A percentile compares a stretch with the other conserved stretches of the same genome.
Evolutionary conservation across 37 sponge, comb jelly and placozoan genomes (phyloP).

Genomic region (Aplysina aerophoba): DNA sequence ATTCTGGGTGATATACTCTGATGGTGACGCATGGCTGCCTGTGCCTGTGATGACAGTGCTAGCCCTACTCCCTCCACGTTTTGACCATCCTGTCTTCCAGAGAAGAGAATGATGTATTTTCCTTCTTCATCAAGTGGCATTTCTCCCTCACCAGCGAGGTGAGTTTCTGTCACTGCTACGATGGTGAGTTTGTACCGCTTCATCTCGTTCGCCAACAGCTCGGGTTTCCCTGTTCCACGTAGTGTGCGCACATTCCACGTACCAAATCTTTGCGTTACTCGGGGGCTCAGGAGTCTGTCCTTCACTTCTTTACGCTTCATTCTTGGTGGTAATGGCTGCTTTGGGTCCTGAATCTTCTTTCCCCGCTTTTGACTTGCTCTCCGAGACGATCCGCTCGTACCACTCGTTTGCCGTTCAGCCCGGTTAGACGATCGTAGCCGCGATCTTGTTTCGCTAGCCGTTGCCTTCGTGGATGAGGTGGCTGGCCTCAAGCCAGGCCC

Average conservation of each 20-base stretch:
- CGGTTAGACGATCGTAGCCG: not conserved
- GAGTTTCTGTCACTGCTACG: constrained; percentile 25
- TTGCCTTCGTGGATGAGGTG: not conserved
- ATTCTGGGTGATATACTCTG: constrained; percentile 26
- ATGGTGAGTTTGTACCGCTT: constrained; percentile 13
- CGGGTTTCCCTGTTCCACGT: constrained; percentile 2
- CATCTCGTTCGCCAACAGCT: constrained; percentile 16
- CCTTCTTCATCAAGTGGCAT: constrained; percentile 23
- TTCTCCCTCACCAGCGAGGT: constrained; percentile 15
- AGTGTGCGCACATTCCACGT: constrained; percentile 21
- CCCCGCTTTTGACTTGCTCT: not conserved
- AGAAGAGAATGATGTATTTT: constrained; percentile 11
- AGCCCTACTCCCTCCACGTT: constrained; percentile 4
- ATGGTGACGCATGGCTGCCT: constrained; percentile 14
- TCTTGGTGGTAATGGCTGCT: too few relatives aligned
- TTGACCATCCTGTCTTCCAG: constrained; percentile 21
- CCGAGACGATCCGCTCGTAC: not conserved
- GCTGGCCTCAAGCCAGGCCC: constrained; percentile 5
- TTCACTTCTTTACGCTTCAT: constrained; percentile 14
- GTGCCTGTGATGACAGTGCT: constrained; percentile 27
- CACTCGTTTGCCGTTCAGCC: not conserved
- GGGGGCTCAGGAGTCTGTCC: constrained; percentile 30
- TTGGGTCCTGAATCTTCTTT: not conserved
- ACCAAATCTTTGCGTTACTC: constrained; percentile 14
- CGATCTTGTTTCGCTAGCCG: not conserved